Conservation (phyloP, 2,797 vertebrate genomes). For the Falco concolor region DNA sequence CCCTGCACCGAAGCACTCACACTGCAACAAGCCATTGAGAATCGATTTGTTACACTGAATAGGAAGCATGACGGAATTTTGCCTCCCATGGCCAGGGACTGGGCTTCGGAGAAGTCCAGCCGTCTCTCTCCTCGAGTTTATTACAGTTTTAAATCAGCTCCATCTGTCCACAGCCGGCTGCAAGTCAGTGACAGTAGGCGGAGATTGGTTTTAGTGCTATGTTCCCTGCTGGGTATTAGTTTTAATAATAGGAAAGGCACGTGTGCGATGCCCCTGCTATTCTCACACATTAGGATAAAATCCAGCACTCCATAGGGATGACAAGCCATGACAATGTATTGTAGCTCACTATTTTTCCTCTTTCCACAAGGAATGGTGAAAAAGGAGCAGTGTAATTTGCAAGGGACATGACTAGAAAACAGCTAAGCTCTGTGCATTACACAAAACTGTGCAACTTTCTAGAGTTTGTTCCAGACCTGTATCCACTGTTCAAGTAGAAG, state of each 20-base stretch:
- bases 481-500: neutral
- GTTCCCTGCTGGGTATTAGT: slow-evolving; percentile 67
- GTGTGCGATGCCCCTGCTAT: slow-evolving; percentile 45
- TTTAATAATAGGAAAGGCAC: slow-evolving; percentile 64
- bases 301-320: neutral
- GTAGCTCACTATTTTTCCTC: neutral
- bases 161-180: slow-evolving; percentile 72
- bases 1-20: slow-evolving; percentile 40
- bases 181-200: slow-evolving; percentile 13
- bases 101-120: slow-evolving; percentile 47
- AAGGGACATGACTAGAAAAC: neutral
- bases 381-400: neutral
- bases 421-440: neutral
- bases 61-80: slow-evolving; percentile 75
- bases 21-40: slow-evolving; percentile 68
- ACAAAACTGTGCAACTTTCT: neutral
- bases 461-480: neutral
- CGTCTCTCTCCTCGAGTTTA: slow-evolving; percentile 43
- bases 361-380: neutral
- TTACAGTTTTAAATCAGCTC: slow-evolving; percentile 72
- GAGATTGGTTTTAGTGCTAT: slow-evolving; percentile 12
- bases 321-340: slow-evolving; percentile 24
- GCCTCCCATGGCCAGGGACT: slow-evolving; percentile 68
- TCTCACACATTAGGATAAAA: slow-evolving; percentile 31
- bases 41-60: slow-evolving; percentile 74